These are phyloP conservation scores for Lepilemur septentrionalis DNA, from an alignment of 2,797 vertebrate species.

Conservation along the genomic window DNA sequence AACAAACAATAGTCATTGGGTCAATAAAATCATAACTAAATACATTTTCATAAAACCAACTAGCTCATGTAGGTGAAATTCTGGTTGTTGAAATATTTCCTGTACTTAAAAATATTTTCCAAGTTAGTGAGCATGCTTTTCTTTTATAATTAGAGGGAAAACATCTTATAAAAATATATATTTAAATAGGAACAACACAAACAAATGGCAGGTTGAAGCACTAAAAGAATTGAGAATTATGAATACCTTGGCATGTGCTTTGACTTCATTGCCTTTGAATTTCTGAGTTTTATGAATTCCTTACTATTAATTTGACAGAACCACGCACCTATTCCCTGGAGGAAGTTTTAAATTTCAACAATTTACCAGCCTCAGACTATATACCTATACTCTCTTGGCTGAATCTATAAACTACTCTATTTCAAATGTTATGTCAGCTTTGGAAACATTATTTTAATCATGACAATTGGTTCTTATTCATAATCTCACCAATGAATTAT, in stretches of 20 bases:
- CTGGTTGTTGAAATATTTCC: background rate
- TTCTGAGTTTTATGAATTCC: slow-evolving; percentile 34
- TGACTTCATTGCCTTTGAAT: slow-evolving; percentile 38
- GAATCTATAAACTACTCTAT: slow-evolving; percentile 53
- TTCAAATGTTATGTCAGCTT: slow-evolving; percentile 60
- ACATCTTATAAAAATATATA: background rate
- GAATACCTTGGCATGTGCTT: background rate
- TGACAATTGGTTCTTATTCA: slow-evolving; percentile 66
- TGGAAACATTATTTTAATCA: slow-evolving; percentile 51
- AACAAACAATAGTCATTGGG: slow-evolving; percentile 1
- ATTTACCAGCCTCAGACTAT: slow-evolving; percentile 25
- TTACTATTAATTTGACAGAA: slow-evolving; percentile 49
- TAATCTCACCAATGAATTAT: slow-evolving; percentile 70
- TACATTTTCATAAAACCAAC: slow-evolving; percentile 33
- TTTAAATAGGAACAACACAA: background rate
- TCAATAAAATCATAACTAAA: slow-evolving; percentile 34
- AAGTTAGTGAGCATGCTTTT: background rate
- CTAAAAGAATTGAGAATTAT: slow-evolving; percentile 10
- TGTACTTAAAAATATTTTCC: slow-evolving; percentile 1
- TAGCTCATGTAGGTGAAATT: background rate
- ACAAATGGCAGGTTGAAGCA: background rate
- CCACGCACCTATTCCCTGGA: background rate
- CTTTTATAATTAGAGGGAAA: background rate
- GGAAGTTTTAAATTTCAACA: slow-evolving; percentile 61
- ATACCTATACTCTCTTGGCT: slow-evolving; percentile 25